A percentile compares a stretch with the other conserved stretches of the same genome.
Conservation (phyloP, 2,888 invertebrate species). For the Athalia circularis region DNA sequence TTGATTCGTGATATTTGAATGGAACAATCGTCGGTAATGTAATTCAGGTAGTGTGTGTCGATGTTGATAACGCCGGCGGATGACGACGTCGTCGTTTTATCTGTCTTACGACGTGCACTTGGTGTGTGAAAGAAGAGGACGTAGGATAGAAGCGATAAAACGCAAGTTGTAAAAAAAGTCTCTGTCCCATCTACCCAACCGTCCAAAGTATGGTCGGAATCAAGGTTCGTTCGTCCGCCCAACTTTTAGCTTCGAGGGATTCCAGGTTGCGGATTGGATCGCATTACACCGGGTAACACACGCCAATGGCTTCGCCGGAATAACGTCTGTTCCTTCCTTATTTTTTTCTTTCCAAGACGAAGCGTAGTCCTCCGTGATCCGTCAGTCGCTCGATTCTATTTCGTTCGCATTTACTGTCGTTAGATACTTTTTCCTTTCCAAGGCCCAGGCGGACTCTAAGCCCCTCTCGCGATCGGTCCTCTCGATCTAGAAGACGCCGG, state of each 20-base stretch:
- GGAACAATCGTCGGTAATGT: too few species aligned
- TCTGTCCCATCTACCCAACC: slow-evolving; percentile 29
- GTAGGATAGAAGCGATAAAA: slow-evolving; percentile 6
- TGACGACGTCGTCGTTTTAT: neutral
- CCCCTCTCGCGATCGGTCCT: slow-evolving; percentile 1
- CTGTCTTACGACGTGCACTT: neutral
- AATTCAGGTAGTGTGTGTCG: too few species aligned
- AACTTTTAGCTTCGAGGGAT: slow-evolving; percentile 42
- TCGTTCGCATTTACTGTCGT: slow-evolving; percentile 32
- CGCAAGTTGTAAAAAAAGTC: slow-evolving; percentile 24
- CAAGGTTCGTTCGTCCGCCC: slow-evolving; percentile 28
- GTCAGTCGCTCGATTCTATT: slow-evolving; percentile 27
- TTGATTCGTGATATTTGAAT: too few species aligned
- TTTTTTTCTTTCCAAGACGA: neutral
- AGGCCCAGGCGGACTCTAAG: neutral
- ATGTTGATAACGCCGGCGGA: too few species aligned
- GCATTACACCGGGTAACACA: slow-evolving; percentile 42
- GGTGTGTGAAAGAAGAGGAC: neutral
- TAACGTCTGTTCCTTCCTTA: neutral
- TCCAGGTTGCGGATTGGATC: slow-evolving; percentile 44
- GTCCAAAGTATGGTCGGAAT: slow-evolving; percentile 19
- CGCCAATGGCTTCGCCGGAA: slow-evolving; percentile 39
- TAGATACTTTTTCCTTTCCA: neutral
- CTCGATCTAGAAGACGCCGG: neutral
- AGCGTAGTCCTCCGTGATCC: neutral